Percentiles rank a stretch among this genome's conserved stretches.
Evolutionary conservation across 2,797 vertebrate species (phyloP).

Genomic region (Phaenicophaeus curvirostris): DNA sequence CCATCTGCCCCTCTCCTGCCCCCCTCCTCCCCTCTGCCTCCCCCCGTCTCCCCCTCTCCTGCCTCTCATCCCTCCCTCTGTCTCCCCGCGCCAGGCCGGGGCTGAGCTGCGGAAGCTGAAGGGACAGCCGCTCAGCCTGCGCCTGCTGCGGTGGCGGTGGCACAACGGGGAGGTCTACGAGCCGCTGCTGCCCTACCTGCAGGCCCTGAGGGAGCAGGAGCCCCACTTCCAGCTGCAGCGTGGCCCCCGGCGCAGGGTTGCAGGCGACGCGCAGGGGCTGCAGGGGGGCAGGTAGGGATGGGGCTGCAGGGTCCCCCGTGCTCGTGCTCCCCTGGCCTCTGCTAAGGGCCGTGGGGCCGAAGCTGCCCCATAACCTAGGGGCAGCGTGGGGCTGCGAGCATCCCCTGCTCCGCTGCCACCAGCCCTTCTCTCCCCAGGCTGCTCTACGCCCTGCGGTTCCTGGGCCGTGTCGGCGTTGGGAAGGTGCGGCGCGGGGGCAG

Average conservation of each 20-base stretch:
- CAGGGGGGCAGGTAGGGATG: slow-evolving; percentile 77
- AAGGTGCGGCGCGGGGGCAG: slow-evolving; percentile 70
- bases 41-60: background rate
- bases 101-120: slow-evolving; percentile 77
- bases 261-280: slow-evolving; percentile 62
- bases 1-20: too few species aligned
- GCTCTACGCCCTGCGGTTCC: slow-evolving; percentile 78
- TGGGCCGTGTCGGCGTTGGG: slow-evolving; percentile 80
- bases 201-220: slow-evolving; percentile 78
- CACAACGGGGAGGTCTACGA: slow-evolving; percentile 73
- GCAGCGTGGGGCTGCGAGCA: rapidly evolving
- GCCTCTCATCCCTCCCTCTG: background rate
- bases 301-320: background rate
- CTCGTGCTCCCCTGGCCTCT: background rate
- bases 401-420: background rate
- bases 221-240: slow-evolving; percentile 73
- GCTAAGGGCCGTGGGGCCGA: background rate
- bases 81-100: slow-evolving; percentile 72
- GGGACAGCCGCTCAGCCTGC: slow-evolving; percentile 76
- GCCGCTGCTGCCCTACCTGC: slow-evolving; percentile 80
- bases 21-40: too few species aligned
- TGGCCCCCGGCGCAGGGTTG: background rate
- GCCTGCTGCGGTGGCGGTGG: slow-evolving; percentile 77
- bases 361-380: background rate
- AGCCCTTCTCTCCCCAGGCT: slow-evolving; percentile 69